Conservation (phyloP, 2,888 invertebrate species). For the Microctonus aethiopoides region DNA sequence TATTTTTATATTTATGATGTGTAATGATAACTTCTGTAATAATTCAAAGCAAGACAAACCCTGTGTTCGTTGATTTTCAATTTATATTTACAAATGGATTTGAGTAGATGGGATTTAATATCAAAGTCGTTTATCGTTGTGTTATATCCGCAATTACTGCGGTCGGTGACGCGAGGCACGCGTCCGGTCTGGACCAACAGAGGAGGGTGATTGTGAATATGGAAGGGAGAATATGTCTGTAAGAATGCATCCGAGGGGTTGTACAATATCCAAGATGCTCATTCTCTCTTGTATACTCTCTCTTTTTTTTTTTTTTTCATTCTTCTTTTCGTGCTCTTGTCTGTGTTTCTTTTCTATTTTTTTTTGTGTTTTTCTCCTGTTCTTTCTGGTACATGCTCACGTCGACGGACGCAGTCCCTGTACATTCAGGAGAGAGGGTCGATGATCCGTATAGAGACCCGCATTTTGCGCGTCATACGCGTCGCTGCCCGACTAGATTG, state of each 20-base stretch:
- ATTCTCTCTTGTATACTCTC: not conserved
- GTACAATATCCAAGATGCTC: slow-evolving; percentile 32
- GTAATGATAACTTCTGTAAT: too few relatives aligned
- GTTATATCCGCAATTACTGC: slow-evolving; percentile 67
- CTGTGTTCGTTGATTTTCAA: slow-evolving; percentile 24
- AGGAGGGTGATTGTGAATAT: not conserved
- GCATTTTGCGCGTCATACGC: slow-evolving; percentile 68
- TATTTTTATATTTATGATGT: too few relatives aligned
- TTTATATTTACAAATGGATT: not conserved
- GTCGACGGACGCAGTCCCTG: slow-evolving; percentile 11
- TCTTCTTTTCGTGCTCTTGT: slow-evolving; percentile 43
- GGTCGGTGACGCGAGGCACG: slow-evolving; percentile 60
- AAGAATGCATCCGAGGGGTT: slow-evolving; percentile 38
- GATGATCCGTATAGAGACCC: slow-evolving; percentile 62
- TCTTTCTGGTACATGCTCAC: slow-evolving; percentile 34
- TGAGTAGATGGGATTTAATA: not conserved
- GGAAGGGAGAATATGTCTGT: slow-evolving; percentile 33
- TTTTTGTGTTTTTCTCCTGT: slow-evolving; percentile 43
- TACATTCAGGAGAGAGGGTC: slow-evolving; percentile 50
- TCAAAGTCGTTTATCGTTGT: slow-evolving; percentile 59
- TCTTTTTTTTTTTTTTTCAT: slow-evolving; percentile 25
- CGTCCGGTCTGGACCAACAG: slow-evolving; percentile 50
- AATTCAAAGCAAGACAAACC: too few relatives aligned
- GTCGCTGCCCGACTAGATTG: slow-evolving; percentile 67
- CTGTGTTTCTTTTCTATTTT: not conserved